Evolutionary conservation across 2,888 invertebrate genomes (phyloP), one percentile per base, ranked within the genome.

Genomic region (Caenorhabditis drosophilae): DNA sequence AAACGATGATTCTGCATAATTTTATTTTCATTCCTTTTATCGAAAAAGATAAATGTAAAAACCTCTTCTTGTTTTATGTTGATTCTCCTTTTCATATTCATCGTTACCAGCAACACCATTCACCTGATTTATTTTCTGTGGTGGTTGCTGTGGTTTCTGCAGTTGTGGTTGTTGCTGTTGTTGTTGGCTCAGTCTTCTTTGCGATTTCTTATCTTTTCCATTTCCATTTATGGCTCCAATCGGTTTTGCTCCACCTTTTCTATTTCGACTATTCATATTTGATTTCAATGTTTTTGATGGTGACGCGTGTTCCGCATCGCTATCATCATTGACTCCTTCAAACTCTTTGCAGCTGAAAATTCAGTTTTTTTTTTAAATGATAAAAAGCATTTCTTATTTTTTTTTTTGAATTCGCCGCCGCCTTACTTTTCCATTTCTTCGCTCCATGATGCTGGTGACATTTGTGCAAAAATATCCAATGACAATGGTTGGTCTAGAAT

Each of bases 391-490:
- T 7, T 6, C 3, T 12, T 27, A 4, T 6, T 27, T 2, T 25
- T 16, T 15, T 15, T 2, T 45, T 45, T 27, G 2, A 16, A 27
- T 18, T 27, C 11, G 4, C 4, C 4, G 15, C n/a, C n/a, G n/a
- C n/a, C 34, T 20, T 23, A 66, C 63, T 58, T 63, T 16, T 69
- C 69, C 73, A 73, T 73, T 47, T 73, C 73, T 38, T 73, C 69
- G 20, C 69, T 66, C 73, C 73, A 73, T 36, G 67, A 45, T 22
- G 57, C 54, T 18, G 63, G 63, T 4, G 66, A 60, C 52, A 49
- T 40, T 46, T 56, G 59, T 0, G 54, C 55, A 12, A 11, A 25
- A 12, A 60, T 56, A 18, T 59, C 60, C 20, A 63, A 41, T 26
- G 49, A 36, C 11, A 60, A 41, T 11, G 60, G 56, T 11, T 40